These are phyloP conservation scores for Pleuronectes platessa DNA, from an alignment of 2,113 vertebrate genomes.

Conservation along the genomic window DNA sequence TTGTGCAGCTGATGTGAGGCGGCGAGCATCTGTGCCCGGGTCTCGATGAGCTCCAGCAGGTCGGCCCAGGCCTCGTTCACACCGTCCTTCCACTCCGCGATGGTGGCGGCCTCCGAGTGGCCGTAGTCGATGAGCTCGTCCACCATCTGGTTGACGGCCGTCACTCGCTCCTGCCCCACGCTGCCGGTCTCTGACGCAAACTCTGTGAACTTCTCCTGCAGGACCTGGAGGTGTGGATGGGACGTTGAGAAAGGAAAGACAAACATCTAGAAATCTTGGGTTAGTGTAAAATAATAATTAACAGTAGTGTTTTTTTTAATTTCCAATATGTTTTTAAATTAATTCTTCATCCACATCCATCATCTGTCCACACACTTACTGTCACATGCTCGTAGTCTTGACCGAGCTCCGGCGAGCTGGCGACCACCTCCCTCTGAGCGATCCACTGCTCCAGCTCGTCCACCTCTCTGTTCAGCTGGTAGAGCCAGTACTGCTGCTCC, in stretches of 20 bases:
- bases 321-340: not conserved
- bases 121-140: slow-evolving; percentile 97
- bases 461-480: slow-evolving; percentile 94
- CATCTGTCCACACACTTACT: slow-evolving; percentile 77
- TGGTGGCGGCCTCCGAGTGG: slow-evolving; percentile 91
- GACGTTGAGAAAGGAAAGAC: not conserved
- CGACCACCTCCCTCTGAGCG: slow-evolving; percentile 93
- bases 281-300: too few relatives aligned
- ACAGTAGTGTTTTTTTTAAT: not conserved
- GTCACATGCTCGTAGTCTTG: slow-evolving; percentile 96
- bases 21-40: slow-evolving; percentile 90
- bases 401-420: slow-evolving; percentile 92
- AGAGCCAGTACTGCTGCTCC: slow-evolving; percentile 98
- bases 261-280: not conserved
- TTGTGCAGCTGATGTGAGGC: slow-evolving; percentile 95
- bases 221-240: slow-evolving; percentile 66
- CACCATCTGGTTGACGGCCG: slow-evolving; percentile 95
- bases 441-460: slow-evolving; percentile 98
- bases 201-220: slow-evolving; percentile 96
- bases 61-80: slow-evolving; percentile 97
- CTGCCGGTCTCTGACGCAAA: slow-evolving; percentile 91
- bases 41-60: slow-evolving; percentile 95
- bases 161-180: slow-evolving; percentile 90
- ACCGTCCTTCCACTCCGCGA: slow-evolving; percentile 96
- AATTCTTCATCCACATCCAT: not conserved